Evolutionary conservation across 2,888 invertebrate species (phyloP), one percentile per base, ranked within the genome.

Genomic region (Meliscaeva auricollis): DNA sequence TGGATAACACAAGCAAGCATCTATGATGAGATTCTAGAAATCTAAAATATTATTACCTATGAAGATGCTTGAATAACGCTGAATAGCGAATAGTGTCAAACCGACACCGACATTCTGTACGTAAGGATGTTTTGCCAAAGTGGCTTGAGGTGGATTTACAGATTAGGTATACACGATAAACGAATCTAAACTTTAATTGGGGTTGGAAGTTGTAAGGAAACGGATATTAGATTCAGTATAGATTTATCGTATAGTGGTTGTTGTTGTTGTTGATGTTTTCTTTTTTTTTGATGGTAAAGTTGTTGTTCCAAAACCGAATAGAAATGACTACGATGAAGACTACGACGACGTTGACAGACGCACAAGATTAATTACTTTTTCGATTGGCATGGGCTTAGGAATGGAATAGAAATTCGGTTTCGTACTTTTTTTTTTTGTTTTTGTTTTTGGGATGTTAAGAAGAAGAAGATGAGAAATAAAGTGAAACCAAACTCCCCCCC

Each of bases 311-410:
- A 66, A 20, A 48, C 64, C 11, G 38, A 30, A 15, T 30, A 22
- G 15, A 22, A 15, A 41, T 9, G 41, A 62, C 41, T 56, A 44
- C 26, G 30, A 46, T 46, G 64, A 46, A 41, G 44, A 48, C 2
- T 17, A 30, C 26, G 11, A 72, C 3, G 54, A 46, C 44, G 79
- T 70, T 84, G 83, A 84, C 74, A 75, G 75, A 56, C 56, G 75
- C 70, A 64, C 15, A 74, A 79, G 79, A 84, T 84, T 84, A 79
- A 84, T 84, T 84, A 74, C 74, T 84, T 70, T 84, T 75, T 58
- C 74, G 66, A 70, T 75, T 78, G 72, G 62, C 50, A 46, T 69
- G 54, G 60, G 68, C 68, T 66, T 50, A 22, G 60, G 41, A 56
- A 44, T 30, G 11, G 13, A 44, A n/a, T n/a, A n/a, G 69, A 46